Percentiles rank a stretch among this genome's conserved stretches.
Conservation (phyloP, 2,888 invertebrate genomes). For the Xanthorhoe designata region DNA sequence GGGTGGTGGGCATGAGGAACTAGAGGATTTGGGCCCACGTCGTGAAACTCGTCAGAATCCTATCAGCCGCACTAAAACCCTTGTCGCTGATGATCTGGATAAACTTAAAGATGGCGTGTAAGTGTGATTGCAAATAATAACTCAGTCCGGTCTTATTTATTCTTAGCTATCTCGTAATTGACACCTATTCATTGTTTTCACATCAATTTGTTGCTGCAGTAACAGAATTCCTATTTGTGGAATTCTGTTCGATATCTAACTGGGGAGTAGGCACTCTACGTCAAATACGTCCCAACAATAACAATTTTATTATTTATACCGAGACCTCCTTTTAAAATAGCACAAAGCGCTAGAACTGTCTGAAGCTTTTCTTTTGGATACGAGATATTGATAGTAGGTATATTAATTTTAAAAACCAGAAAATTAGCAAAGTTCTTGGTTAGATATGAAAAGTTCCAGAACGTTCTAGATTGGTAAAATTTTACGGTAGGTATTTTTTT, state of each 20-base stretch:
- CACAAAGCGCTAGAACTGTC: too few relatives aligned
- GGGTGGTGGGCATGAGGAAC: constrained; percentile 43
- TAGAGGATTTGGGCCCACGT: constrained; percentile 49
- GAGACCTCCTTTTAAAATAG: too few relatives aligned
- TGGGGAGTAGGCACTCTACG: neutral
- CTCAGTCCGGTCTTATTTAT: neutral
- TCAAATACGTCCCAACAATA: neutral
- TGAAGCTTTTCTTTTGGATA: too few relatives aligned
- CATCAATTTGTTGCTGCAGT: too few relatives aligned
- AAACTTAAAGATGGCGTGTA: constrained; percentile 64
- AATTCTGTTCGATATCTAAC: neutral
- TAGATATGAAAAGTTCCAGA: neutral
- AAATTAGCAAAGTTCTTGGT: neutral
- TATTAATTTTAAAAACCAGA: too few relatives aligned
- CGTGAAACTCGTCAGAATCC: constrained; percentile 76
- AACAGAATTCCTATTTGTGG: too few relatives aligned
- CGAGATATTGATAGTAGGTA: too few relatives aligned
- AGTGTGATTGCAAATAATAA: constrained; percentile 49
- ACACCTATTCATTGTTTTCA: neutral
- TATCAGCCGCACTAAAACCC: constrained; percentile 68
- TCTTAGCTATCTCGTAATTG: neutral
- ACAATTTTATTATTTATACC: too few relatives aligned
- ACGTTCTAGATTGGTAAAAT: neutral
- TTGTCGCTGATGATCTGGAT: constrained; percentile 65
- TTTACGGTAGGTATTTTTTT: neutral